Evolutionary conservation across 1,140 invertebrate genomes (phyloP), one percentile per base, ranked within the genome.

Genomic region (Aplysia californica): DNA sequence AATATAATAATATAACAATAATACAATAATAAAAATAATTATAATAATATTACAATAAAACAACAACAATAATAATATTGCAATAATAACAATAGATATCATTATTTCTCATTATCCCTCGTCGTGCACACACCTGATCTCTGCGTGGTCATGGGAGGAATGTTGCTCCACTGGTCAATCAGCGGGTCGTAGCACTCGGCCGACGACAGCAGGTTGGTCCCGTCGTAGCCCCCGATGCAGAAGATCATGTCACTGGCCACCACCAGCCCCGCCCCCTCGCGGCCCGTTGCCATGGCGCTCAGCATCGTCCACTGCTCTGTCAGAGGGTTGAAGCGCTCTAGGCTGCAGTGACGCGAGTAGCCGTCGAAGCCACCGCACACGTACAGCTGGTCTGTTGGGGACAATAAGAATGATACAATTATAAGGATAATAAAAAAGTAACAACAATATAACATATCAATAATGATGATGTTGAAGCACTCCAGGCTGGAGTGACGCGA

Each of bases 301-400:
- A 88, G 75, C 55, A 86, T 80, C 15, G 78, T 83, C 88, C 88
- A 89, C 69, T 88, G 80, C 64, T 89, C 86, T 21, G 78, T 79
- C 3, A 31, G 64, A 20, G 87, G 86, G 64, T 86, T 85, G 75
- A 88, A 89, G 26, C 83, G 76, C 68, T 89, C 88, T 79, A 88
- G 84, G 72, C 83, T 86, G 20, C 83, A 85, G 76, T 88, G 86
- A n/a, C 88, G 78, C 26, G 82, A 82, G 65, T 83, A 84, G 5
- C 88, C 88, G 82, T 88, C 88, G 79, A 89, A 89, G 1, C 88
- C 88, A 20, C 88, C 88, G 83, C 87, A 89, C 26, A 89, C 87
- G 80, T 87, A 89, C 20, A 89, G 86, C 59, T 82, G 81, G 38
- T 84, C 87, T 87, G 77, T 31, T 50, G 44, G 44, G 21, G 6